Conservation (phyloP, 2,113 vertebrate species). For the Sceloporus tristichus region DNA sequence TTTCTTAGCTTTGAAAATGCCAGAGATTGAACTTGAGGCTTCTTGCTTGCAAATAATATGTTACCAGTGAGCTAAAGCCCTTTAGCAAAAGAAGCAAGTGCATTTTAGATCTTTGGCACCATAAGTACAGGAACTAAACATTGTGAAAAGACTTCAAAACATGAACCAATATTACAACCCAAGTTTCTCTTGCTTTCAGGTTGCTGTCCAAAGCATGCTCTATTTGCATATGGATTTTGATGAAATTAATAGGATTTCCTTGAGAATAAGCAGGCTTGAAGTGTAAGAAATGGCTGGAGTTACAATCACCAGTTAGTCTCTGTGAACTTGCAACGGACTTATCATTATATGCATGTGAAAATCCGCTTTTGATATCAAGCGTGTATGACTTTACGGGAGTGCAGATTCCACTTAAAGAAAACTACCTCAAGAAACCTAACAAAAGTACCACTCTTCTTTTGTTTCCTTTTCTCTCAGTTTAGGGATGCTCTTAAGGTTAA, state of each 20-base stretch:
- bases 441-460: not conserved
- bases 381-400: not conserved
- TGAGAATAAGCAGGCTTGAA: not conserved
- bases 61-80: not conserved
- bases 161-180: not conserved
- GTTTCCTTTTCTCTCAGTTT: conserved; percentile 16
- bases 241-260: not conserved
- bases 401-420: not conserved
- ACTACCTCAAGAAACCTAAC: not conserved
- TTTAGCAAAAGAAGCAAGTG: not conserved
- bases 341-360: not conserved
- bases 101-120: not conserved
- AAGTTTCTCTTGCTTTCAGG: not conserved
- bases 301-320: not conserved
- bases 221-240: not conserved
- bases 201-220: not conserved
- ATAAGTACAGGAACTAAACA: not conserved
- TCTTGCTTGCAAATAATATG: not conserved
- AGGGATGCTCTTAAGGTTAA: conserved; percentile 31
- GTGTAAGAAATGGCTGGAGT: not conserved
- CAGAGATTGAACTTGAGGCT: no score
- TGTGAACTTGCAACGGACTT: not conserved
- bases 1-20: not conserved
- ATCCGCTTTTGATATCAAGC: not conserved
- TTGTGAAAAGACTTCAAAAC: not conserved